Percentiles rank a stretch among this genome's conserved stretches.
These are phyloP conservation scores for Chlamydotis undulata DNA, from an alignment of 2,113 vertebrate genomes.

Conservation along the genomic window DNA sequence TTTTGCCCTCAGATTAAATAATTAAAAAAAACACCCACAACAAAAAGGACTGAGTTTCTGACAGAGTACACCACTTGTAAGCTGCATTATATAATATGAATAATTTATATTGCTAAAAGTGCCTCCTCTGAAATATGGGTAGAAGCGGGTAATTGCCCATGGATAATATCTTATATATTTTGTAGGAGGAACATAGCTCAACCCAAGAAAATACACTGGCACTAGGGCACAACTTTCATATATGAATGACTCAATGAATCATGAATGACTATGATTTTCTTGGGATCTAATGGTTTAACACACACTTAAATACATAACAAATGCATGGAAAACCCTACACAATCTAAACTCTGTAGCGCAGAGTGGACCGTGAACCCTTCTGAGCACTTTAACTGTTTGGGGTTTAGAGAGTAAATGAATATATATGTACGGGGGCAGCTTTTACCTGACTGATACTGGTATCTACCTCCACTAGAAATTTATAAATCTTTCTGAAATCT, in stretches of 20 bases:
- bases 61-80: constrained; percentile 51
- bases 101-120: constrained; percentile 74
- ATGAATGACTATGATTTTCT: constrained; percentile 73
- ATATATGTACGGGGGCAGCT: not conserved
- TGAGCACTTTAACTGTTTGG: not conserved
- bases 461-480: not conserved
- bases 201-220: constrained; percentile 53
- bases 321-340: constrained; percentile 51
- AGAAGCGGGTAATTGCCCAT: constrained; percentile 71
- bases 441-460: not conserved
- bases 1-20: not conserved
- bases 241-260: constrained; percentile 75
- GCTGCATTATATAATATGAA: constrained; percentile 70
- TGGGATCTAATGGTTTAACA: constrained; percentile 67
- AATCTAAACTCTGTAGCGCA: not conserved
- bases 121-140: constrained; percentile 65
- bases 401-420: constrained; percentile 53
- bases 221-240: constrained; percentile 63
- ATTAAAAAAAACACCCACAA: not conserved
- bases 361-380: constrained; percentile 34
- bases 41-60: constrained; percentile 34
- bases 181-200: constrained; percentile 71
- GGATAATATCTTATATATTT: constrained; percentile 76
- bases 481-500: constrained; percentile 35
- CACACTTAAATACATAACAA: constrained; percentile 64